phyloP scores from a whole-genome alignment of 2,113 vertebrate genomes.

The Okapia johnstoni region DNA sequence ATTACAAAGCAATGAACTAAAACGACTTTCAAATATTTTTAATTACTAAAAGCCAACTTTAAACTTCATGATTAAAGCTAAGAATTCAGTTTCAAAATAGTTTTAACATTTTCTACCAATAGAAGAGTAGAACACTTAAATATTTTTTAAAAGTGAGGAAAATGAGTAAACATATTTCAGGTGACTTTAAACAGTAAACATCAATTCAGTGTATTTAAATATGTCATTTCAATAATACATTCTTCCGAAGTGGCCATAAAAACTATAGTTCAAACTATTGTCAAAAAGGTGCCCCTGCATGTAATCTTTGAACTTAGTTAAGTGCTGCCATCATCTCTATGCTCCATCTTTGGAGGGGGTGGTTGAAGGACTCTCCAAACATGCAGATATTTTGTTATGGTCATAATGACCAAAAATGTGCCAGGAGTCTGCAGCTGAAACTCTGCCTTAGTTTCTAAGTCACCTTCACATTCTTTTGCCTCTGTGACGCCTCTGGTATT shows the following conservation, averaged over 20 bases:
- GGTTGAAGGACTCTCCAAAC: neutral
- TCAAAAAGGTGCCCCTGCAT: neutral
- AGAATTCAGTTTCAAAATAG: constrained; percentile 59
- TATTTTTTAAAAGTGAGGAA: constrained; percentile 32
- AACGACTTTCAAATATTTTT: constrained; percentile 55
- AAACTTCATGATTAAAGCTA: constrained; percentile 61
- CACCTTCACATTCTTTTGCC: constrained; percentile 33
- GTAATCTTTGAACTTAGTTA: neutral
- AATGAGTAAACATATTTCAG: constrained; percentile 61
- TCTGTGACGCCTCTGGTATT: constrained; percentile 68
- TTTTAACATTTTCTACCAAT: constrained; percentile 43
- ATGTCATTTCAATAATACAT: constrained; percentile 23
- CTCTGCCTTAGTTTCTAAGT: constrained; percentile 7
- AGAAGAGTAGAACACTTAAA: constrained; percentile 48
- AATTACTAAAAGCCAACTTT: constrained; percentile 32
- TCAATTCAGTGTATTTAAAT: constrained; percentile 29
- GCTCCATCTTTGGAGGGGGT: neutral
- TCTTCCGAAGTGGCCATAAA: constrained; percentile 22
- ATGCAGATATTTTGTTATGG: constrained; percentile 34
- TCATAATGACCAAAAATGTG: constrained; percentile 32
- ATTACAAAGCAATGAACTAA: constrained; percentile 38
- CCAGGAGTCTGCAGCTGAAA: constrained; percentile 24
- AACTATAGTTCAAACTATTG: neutral
- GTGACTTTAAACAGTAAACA: constrained; percentile 30
- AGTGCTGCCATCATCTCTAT: constrained; percentile 12